A percentile compares a stretch with the other conserved stretches of the same genome.
Conservation (phyloP, 2,113 vertebrate species). For the Cnemophilus loriae region DNA sequence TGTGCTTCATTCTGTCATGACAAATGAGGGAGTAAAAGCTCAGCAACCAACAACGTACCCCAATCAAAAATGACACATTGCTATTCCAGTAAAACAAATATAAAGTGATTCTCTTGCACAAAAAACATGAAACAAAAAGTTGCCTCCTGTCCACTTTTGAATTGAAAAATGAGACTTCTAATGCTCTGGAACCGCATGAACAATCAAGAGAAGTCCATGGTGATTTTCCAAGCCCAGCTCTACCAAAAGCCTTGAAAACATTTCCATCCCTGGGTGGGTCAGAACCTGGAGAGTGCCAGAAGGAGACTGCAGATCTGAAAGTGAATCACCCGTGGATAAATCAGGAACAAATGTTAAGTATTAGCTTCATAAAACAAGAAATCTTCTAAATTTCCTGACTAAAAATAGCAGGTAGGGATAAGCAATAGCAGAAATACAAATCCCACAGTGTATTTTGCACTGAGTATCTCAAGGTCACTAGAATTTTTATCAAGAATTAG, state of each 20-base stretch:
- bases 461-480: background rate
- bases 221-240: background rate
- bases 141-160: background rate
- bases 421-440: background rate
- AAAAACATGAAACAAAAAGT: background rate
- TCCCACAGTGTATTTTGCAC: rapidly evolving
- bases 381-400: background rate
- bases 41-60: background rate
- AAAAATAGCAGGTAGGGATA: background rate
- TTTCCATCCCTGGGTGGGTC: rapidly evolving
- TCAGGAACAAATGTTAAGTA: background rate
- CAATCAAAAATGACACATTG: background rate
- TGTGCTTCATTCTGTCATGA: background rate
- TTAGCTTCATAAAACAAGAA: background rate
- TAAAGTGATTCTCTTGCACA: background rate
- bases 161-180: background rate
- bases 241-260: background rate
- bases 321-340: background rate
- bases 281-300: background rate
- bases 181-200: background rate
- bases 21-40: background rate
- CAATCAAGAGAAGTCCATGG: too few species aligned
- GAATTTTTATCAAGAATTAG: background rate
- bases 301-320: background rate
- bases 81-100: background rate